phyloP scores from a whole-genome alignment of 1,140 invertebrate species.

The Aphaenogaster floridana region DNA sequence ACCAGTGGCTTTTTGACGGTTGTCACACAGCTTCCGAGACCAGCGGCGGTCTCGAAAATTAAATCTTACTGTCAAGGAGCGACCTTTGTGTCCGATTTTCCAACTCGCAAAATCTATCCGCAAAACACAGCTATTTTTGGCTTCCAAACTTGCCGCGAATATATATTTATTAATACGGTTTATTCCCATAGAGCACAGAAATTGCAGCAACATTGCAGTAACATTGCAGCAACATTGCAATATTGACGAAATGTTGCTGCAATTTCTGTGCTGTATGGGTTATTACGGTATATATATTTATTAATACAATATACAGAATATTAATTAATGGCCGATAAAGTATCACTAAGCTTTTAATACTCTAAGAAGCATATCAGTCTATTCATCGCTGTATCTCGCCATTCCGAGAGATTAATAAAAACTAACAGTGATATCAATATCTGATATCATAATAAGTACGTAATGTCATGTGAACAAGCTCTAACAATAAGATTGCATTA shows the following conservation, averaged over 20 bases:
- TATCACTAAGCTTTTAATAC: neutral
- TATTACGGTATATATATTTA: neutral
- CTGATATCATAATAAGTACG: neutral
- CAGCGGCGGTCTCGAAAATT: slow-evolving; percentile 67
- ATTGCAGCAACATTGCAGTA: no score
- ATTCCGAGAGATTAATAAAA: neutral
- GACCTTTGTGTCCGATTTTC: slow-evolving; percentile 65
- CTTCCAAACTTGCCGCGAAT: neutral
- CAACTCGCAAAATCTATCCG: slow-evolving; percentile 60
- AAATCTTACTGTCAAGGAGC: slow-evolving; percentile 67
- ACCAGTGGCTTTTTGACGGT: slow-evolving; percentile 78
- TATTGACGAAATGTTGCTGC: no score
- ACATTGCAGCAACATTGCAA: no score
- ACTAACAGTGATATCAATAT: neutral
- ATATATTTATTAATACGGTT: slow-evolving; percentile 4
- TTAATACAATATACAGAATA: neutral
- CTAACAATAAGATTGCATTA: neutral
- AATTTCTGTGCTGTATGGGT: no score
- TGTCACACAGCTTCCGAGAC: slow-evolving; percentile 63
- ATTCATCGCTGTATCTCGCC: neutral
- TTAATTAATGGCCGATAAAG: neutral
- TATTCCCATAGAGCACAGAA: no score
- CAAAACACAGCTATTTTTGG: neutral
- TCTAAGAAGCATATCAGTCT: neutral
- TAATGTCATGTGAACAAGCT: neutral